Conservation (phyloP, 2,888 invertebrate species). For the Scaeva pyrastri region DNA sequence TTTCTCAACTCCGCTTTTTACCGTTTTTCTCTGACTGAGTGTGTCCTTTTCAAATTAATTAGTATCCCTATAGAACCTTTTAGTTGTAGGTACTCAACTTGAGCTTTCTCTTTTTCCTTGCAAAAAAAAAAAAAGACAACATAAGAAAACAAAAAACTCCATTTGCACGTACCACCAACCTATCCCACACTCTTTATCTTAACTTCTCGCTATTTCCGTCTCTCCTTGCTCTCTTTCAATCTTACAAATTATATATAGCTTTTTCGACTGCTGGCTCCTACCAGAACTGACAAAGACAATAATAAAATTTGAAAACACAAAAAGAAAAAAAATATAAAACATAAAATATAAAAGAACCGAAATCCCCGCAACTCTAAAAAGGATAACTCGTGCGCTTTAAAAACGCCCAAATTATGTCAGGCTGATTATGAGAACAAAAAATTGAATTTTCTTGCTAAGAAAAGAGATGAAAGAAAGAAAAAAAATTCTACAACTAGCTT, state of each 20-base stretch:
- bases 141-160: constrained; percentile 9
- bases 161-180: constrained; percentile 40
- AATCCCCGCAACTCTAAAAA: constrained; percentile 22
- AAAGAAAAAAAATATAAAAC: constrained; percentile 1
- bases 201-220: neutral
- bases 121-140: neutral
- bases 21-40: constrained; percentile 14
- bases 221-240: neutral
- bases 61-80: constrained; percentile 45
- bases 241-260: constrained; percentile 39
- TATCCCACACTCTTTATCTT: neutral
- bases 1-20: neutral
- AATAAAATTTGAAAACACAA: constrained; percentile 33
- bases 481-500: constrained; percentile 51
- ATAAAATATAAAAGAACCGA: too few relatives aligned
- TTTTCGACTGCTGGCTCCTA: constrained; percentile 30
- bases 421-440: constrained; percentile 61
- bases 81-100: constrained; percentile 31
- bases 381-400: constrained; percentile 64
- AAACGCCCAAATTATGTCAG: constrained; percentile 75
- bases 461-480: constrained; percentile 3
- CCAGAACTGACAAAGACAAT: constrained; percentile 36
- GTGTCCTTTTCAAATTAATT: constrained; percentile 61
- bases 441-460: neutral
- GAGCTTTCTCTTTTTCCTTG: neutral